Evolutionary conservation across 1,140 invertebrate genomes (phyloP), one percentile per base, ranked within the genome.

Genomic region (Aphidius gifuensis): DNA sequence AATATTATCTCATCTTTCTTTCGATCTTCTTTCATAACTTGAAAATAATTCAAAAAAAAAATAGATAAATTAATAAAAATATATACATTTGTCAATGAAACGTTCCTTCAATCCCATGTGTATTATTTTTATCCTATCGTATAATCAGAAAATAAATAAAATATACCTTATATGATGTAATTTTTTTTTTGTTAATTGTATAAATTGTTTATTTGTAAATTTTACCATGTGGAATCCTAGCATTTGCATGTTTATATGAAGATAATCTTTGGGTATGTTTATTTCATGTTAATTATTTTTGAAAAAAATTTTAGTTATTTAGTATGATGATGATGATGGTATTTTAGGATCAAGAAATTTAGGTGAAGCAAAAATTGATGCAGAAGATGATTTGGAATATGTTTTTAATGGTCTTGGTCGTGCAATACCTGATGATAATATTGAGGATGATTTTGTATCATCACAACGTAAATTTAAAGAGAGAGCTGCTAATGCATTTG

Each of bases 401-500:
- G 38, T 72, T 47, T 70, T 68, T 49, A 74, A 74, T 32, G 66
- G 62, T 38, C 68, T 62, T 47, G 69, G 69, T 61, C 71, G 71
- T 11, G 66, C 66, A 38, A 53, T 70, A 64, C 61, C 69, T 3
- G 73, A 75, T 7, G 65, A 78, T 7, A 65, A 69, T 40, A 45
- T 63, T 38, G 74, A 80, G 5, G 71, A 79, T 6, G 74, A 77
- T 44, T 81, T 74, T 57, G 70, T 79, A 23, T 32, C 60, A 4
- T 64, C 66, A 9, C 76, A 80, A 6, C 68, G 78, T 38, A 76
- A 76, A 44, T 62, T 73, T 39, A 80, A 77, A 64, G 73, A 80
- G 53, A 72, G 77, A n/a, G 74, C 76, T 5, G 61, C 76, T 2
- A 76, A 78, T 6, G 74, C 77, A 9, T 81, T 81, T 48, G 75